Evolutionary conservation across 2,113 vertebrate genomes (phyloP).

Genomic region (Anseranas semipalmata): DNA sequence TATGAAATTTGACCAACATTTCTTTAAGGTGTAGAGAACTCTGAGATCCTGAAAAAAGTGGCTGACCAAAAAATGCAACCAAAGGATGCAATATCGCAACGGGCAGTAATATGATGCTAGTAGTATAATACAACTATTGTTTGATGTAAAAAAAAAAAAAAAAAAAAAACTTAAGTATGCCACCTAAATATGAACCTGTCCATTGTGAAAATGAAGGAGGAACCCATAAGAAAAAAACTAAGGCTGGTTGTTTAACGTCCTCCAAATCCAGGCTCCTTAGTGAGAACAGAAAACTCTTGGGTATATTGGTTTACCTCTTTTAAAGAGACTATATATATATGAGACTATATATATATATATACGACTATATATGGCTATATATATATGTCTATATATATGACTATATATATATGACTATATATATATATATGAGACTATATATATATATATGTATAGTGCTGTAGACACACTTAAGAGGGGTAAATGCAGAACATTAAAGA

Average conservation of each 20-base stretch:
- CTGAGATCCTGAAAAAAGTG: neutral
- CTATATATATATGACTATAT: no score
- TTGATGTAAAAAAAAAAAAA: neutral
- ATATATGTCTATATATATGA: no score
- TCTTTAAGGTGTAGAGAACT: neutral
- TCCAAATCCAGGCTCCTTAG: neutral
- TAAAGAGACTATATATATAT: neutral
- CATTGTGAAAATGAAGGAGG: neutral
- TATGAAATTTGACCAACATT: neutral
- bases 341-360: no score
- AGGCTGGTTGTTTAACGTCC: neutral
- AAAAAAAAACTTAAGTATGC: no score
- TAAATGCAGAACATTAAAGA: neutral
- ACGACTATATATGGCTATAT: no score
- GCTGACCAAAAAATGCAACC: accelerated
- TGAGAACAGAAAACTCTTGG: neutral
- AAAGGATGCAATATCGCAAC: neutral
- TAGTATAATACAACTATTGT: neutral
- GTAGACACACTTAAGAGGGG: neutral
- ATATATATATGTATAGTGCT: neutral
- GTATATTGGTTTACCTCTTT: neutral
- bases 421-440: no score
- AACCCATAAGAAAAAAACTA: neutral
- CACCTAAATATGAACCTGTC: no score
- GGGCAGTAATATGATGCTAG: neutral